Base-by-base conservation (phyloP, 2,113 vertebrate species). In the Nothoprocta perdicaria region DNA sequence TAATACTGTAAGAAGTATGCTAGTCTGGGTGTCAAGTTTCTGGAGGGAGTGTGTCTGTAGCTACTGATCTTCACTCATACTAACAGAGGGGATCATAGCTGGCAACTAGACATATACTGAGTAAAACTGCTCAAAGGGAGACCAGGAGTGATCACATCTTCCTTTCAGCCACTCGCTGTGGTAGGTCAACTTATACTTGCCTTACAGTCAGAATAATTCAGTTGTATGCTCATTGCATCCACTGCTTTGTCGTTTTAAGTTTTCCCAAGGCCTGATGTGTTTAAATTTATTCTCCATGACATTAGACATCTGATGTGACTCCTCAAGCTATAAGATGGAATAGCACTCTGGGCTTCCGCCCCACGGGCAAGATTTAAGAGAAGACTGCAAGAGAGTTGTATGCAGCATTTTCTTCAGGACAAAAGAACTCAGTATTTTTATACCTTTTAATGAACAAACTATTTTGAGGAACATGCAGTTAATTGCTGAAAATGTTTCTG, bases 401-500 rank as follows among this genome's bases (percentile, higher is more conserved):
- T 45, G 43, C 33, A 77, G 60, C 4, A 6, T 19, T 65, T 84
- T 78, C 38, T 85, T 71, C 72, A 80, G 45, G 52, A 84, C 40
- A 87, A 89, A 88, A 87, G 82, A 50, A 11, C 17, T 83, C n/a
- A 1, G n/a, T 61, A 89, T 86, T 35, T 57, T 91, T 81, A 86
- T 92, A 43, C 46, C 53, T 77, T 89, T 73, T 88, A 92, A 68
- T 71, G 31, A 67, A 77, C 46, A 80, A 93, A 60, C 8, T 31
- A 18, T 89, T 93, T 91, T 74, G 60, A 80, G 68, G 52, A 87
- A 71, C 12, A 12, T 46, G 27, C 29, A 72, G 58, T 27, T 74
- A 69, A 86, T 77, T 92, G 45, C 79, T 80, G 75, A 82, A 94
- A 80, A 87, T 72, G 26, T 82, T 95, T 91, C 87, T 80, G 24